phyloP scores from a whole-genome alignment of 2,797 vertebrate genomes.

The Craterocephalus amniculus region DNA sequence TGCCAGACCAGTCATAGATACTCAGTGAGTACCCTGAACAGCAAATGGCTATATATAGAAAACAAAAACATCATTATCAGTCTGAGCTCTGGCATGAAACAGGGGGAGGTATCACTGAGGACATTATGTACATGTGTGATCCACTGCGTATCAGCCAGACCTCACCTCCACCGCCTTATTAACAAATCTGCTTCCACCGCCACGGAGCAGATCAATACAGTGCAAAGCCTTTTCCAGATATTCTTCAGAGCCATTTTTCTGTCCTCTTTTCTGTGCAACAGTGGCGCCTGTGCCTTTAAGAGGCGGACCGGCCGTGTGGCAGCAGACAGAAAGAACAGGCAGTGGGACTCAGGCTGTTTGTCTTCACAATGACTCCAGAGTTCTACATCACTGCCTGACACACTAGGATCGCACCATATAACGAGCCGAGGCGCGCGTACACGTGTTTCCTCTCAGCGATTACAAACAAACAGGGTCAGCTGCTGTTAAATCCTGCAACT shows the following conservation, averaged over 20 bases:
- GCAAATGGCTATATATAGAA: constrained; percentile 79
- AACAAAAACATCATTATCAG: constrained; percentile 82
- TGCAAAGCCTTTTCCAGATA: constrained; percentile 26
- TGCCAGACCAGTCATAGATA: constrained; percentile 50
- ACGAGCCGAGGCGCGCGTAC: constrained; percentile 38
- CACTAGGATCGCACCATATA: constrained; percentile 42
- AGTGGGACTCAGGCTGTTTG: constrained; percentile 78
- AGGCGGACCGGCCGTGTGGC: constrained; percentile 79
- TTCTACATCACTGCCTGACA: constrained; percentile 76
- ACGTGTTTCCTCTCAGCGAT: constrained; percentile 18
- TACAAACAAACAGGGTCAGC: constrained; percentile 39
- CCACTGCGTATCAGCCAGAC: constrained; percentile 40
- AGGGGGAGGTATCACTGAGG: constrained; percentile 51
- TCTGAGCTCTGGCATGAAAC: constrained; percentile 66
- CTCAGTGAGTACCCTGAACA: constrained; percentile 56
- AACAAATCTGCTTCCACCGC: constrained; percentile 32
- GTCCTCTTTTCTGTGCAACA: constrained; percentile 49
- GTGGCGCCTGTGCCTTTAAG: constrained; percentile 82
- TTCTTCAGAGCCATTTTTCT: constrained; percentile 67
- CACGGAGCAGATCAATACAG: constrained; percentile 49
- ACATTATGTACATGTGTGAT: constrained; percentile 46
- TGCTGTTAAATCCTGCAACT: constrained; percentile 38
- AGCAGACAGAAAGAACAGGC: constrained; percentile 79
- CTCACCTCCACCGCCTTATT: constrained; percentile 28
- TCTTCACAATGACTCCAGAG: constrained; percentile 84